These are phyloP conservation scores for Crotalus tigris DNA, from an alignment of 2,113 vertebrate species.

Conservation along the genomic window DNA sequence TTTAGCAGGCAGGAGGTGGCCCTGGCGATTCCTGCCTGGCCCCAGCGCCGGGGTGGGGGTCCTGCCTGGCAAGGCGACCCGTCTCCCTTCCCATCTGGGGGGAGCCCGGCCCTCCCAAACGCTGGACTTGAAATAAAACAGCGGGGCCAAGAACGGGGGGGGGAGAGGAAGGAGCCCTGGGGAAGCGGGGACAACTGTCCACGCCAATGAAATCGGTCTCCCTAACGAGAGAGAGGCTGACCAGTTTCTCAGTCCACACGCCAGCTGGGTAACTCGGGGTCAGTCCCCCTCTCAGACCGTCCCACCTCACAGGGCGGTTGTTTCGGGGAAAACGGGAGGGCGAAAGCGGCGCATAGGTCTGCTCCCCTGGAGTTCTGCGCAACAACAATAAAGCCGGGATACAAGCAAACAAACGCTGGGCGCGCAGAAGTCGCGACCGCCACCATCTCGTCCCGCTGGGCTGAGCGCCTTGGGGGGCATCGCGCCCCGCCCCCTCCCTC, in stretches of 20 bases:
- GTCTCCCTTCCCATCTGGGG: background rate
- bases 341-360: no score
- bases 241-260: background rate
- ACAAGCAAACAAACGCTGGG: accelerated
- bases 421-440: background rate
- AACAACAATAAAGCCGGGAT: no score
- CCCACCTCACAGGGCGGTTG: background rate
- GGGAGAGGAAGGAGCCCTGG: background rate
- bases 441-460: background rate
- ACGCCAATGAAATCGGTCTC: background rate
- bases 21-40: background rate
- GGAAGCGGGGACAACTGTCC: background rate
- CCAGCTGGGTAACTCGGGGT: no score
- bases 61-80: background rate
- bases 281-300: background rate
- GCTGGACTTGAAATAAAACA: background rate
- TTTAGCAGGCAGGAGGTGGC: background rate
- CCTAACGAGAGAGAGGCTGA: background rate
- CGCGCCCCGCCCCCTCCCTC: background rate
- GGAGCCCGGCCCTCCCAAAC: background rate
- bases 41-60: background rate
- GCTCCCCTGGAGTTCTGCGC: no score
- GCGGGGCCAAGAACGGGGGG: background rate
- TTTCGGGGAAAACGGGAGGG: no score
- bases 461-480: background rate